phyloP scores from a whole-genome alignment of 2,797 vertebrate species.

The Meriones psammophilus region DNA sequence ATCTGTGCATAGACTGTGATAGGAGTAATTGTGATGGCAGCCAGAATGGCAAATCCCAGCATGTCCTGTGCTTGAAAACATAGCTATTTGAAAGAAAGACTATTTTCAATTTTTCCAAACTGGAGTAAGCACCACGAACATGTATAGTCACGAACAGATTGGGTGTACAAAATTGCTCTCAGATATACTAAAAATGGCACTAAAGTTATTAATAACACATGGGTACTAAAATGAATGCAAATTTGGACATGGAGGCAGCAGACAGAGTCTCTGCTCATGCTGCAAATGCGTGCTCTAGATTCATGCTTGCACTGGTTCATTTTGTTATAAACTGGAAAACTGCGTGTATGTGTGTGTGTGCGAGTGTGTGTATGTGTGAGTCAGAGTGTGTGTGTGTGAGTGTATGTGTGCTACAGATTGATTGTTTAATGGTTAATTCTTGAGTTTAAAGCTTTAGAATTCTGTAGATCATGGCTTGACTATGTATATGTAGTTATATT shows the following conservation, averaged over 20 bases:
- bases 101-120: conserved; percentile 70
- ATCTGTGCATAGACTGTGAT: conserved; percentile 81
- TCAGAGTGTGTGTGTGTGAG: rapidly evolving
- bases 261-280: neutral
- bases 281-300: neutral
- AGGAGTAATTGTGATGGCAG: conserved; percentile 77
- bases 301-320: neutral
- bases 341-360: neutral
- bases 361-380: neutral
- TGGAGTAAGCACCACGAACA: conserved; percentile 56
- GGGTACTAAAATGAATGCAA: neutral
- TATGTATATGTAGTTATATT: neutral
- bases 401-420: neutral
- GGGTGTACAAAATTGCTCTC: conserved; percentile 41
- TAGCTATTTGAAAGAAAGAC: conserved; percentile 71
- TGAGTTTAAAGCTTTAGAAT: neutral
- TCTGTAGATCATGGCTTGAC: neutral
- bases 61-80: conserved; percentile 69
- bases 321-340: neutral
- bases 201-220: conserved; percentile 24
- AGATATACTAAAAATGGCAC: conserved; percentile 15
- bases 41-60: conserved; percentile 81
- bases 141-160: conserved; percentile 47
- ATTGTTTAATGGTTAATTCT: neutral
- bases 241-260: neutral